Evolutionary conservation across 2,113 vertebrate genomes (phyloP).

Genomic region (Paramormyrops kingsleyae): DNA sequence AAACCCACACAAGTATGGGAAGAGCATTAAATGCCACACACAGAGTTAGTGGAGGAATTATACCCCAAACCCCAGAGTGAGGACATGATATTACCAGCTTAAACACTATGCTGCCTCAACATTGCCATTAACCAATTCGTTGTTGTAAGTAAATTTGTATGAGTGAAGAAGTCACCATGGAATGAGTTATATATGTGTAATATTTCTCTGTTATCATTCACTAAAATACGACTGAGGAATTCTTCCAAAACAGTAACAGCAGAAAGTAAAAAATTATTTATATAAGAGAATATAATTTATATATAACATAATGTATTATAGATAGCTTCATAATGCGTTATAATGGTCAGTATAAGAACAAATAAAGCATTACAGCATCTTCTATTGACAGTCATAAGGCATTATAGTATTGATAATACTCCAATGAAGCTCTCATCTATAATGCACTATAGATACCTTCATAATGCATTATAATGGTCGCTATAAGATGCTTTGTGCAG

Average conservation of each 20-base stretch:
- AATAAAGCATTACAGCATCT: too few relatives aligned
- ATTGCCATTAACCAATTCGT: neutral
- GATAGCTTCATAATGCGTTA: neutral
- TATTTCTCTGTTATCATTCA: neutral
- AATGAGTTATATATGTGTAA: neutral
- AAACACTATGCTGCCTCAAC: neutral
- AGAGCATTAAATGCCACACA: neutral
- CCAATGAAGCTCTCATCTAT: neutral
- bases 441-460: neutral
- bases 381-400: too few relatives aligned
- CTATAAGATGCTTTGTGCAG: neutral
- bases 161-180: neutral
- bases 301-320: neutral
- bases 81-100: neutral
- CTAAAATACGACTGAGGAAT: neutral
- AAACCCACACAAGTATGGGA: conserved; percentile 3
- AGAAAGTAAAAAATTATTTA: neutral
- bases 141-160: neutral
- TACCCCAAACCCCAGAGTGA: neutral
- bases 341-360: neutral
- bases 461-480: neutral
- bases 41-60: neutral
- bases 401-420: too few relatives aligned
- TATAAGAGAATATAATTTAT: too few relatives aligned
- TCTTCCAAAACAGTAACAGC: neutral